phyloP scores from a whole-genome alignment of 2,888 invertebrate species.

The Heliconius erato region DNA sequence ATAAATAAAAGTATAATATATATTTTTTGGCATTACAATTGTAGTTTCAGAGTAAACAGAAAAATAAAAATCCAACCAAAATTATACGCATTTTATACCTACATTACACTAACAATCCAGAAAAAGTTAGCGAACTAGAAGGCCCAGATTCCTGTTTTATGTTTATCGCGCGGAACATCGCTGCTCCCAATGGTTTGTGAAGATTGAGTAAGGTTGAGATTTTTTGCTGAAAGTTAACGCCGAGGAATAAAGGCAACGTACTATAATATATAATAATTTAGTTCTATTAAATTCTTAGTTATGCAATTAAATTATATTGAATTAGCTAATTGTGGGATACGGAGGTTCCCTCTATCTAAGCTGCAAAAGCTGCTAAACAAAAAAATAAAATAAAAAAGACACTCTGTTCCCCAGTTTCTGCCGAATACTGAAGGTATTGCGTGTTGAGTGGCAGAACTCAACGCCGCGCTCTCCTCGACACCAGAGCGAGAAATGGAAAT shows the following conservation, averaged over 20 bases:
- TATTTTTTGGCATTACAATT: background rate
- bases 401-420: too few species aligned
- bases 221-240: slow-evolving; percentile 41
- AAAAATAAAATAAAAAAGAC: too few species aligned
- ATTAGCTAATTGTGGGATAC: background rate
- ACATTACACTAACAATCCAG: slow-evolving; percentile 21
- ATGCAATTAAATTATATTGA: background rate
- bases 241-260: slow-evolving; percentile 35
- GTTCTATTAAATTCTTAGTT: background rate
- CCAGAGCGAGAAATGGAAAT: too few species aligned
- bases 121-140: slow-evolving; percentile 36
- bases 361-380: too few species aligned
- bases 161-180: slow-evolving; percentile 45
- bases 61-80: background rate
- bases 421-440: too few species aligned
- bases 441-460: too few species aligned
- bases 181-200: slow-evolving; percentile 47
- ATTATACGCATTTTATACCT: slow-evolving; percentile 18
- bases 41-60: background rate
- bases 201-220: slow-evolving; percentile 46
- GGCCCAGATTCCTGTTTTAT: slow-evolving; percentile 45
- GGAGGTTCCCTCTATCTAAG: too few species aligned
- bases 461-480: too few species aligned
- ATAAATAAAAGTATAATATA: too few species aligned
- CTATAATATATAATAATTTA: slow-evolving; percentile 35